Percentiles rank a stretch among this genome's conserved stretches.
phyloP scores from a whole-genome alignment of 2,113 vertebrate species.

The Tichodroma muraria region DNA sequence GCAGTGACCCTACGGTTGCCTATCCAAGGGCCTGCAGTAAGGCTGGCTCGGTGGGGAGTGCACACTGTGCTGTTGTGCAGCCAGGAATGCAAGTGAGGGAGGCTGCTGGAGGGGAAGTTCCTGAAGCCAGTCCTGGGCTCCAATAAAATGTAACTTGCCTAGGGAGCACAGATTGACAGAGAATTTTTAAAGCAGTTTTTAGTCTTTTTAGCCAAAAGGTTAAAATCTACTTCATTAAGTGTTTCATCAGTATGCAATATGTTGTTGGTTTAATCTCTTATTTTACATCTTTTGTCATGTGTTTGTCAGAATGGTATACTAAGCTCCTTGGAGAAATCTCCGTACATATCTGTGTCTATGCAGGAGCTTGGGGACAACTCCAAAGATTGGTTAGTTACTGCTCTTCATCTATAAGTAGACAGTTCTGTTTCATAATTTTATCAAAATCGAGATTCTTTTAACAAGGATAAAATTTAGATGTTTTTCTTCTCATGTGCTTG shows the following conservation, averaged over 20 bases:
- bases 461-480: not conserved
- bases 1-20: accelerated
- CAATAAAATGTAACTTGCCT: not conserved
- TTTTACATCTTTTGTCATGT: not conserved
- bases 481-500: not conserved
- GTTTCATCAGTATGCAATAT: not conserved
- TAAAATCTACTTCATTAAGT: not conserved
- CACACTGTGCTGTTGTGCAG: not conserved
- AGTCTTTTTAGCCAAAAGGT: not conserved
- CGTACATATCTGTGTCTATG: not conserved
- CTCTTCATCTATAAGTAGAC: not conserved
- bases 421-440: not conserved
- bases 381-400: not conserved
- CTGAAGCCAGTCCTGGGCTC: not conserved
- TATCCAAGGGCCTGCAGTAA: not conserved
- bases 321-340: not conserved
- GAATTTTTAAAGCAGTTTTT: not conserved
- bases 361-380: not conserved
- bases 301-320: not conserved
- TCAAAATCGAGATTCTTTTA: not conserved
- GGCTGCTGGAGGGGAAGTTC: not conserved
- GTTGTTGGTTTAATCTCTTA: not conserved
- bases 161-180: not conserved
- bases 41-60: not conserved
- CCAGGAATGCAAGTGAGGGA: not conserved